Evolutionary conservation across 2,113 vertebrate species (phyloP), one percentile per base, ranked within the genome.

Genomic region (Corythoichthys haematopterus): DNA sequence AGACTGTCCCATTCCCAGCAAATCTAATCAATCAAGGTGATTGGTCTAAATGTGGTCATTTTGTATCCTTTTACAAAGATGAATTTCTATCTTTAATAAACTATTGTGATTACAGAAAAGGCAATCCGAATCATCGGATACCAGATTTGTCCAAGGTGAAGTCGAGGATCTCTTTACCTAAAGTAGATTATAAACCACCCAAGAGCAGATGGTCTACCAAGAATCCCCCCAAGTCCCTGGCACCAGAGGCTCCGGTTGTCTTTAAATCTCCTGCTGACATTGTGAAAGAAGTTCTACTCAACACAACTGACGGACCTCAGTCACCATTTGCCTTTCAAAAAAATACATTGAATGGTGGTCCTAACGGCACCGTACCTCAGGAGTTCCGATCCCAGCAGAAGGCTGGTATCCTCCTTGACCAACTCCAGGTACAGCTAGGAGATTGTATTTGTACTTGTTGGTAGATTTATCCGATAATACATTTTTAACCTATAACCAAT

Each of bases 81-180:
- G n/a, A n/a, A n/a, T 3, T 46, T 9, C 51, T 59, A 20, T 28
- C 55, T 48, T 37, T 15, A 14, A 3, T 62, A 14, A 48, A 64
- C 3, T 52, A 5, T 69, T 68, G 1, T 51, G 5, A 66, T 75
- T 74, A 4, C 72, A 94, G 74, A 51, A 94, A 80, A 46, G 90
- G 91, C 2, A 80, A 48, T 50, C 88, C 93, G 70, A 93, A 88
- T 83, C 90, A 93, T 80, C 90, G 90, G 0, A 88, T 91, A 7
- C 95, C 94, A 0, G 95, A 98, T 84, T 94, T 97, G 69, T 96
- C 96, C 62, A 94, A 94, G 83, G 94, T 99, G 76, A 89, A 92
- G 66, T 91, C 96, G 0, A 81, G 87, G 43, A 93, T 99, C 16
- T 89, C 61, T 57, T 92, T 98, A 64, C 94, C 94, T 16, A 94